Evolutionary conservation across 2,797 vertebrate genomes (phyloP).

Genomic region (Halcyon leucocephala): DNA sequence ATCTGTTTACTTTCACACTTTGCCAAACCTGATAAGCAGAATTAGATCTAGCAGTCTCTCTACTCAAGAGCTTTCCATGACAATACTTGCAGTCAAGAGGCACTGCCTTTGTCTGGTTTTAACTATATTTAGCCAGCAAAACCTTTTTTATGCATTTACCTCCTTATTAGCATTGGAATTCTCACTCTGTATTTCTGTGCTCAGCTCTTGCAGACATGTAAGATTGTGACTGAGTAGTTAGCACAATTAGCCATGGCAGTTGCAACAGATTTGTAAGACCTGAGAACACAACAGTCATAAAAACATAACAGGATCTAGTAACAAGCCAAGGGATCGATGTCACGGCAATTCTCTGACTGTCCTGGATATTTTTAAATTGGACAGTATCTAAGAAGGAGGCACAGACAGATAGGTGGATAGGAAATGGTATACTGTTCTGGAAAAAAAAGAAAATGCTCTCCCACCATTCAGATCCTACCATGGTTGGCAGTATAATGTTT

Average conservation of each 20-base stretch:
- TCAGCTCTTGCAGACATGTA: background rate
- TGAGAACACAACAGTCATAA: background rate
- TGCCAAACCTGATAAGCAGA: background rate
- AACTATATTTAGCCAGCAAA: background rate
- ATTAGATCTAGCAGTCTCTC: background rate
- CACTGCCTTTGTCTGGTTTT: background rate
- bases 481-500: background rate
- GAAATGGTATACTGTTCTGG: background rate
- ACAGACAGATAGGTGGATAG: background rate
- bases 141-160: background rate
- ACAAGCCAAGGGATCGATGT: background rate
- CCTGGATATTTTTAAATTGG: background rate
- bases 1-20: slow-evolving; percentile 14
- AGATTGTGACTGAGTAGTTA: background rate
- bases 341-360: background rate
- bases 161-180: background rate
- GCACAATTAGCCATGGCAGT: background rate
- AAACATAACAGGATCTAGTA: background rate
- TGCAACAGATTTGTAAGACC: background rate
- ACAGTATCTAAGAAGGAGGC: background rate
- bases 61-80: background rate
- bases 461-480: background rate
- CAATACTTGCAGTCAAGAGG: background rate
- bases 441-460: background rate
- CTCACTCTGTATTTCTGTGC: background rate